A percentile compares a stretch with the other conserved stretches of the same genome.
Conservation (phyloP, 92 coral and sea anemone species). For the Scolanthus callimorphus region DNA sequence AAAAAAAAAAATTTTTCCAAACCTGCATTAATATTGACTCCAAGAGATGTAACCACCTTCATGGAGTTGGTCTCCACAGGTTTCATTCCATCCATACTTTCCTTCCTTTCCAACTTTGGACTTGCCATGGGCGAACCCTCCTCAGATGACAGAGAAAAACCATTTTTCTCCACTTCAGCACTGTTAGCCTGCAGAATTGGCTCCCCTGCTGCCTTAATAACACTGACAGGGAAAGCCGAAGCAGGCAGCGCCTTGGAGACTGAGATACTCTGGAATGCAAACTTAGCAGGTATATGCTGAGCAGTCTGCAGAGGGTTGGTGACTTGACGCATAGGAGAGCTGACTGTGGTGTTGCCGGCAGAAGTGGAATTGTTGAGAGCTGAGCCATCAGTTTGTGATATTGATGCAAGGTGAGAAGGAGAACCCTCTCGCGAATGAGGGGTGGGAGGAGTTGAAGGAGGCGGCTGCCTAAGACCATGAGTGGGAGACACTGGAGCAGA, state of each 20-base stretch:
- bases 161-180: conserved; percentile 70
- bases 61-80: conserved; percentile 31
- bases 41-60: neutral
- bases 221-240: conserved; percentile 81
- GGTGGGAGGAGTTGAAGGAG: conserved; percentile 64
- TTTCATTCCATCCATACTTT: conserved; percentile 19
- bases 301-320: conserved; percentile 30
- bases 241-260: conserved; percentile 34
- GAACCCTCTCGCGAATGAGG: conserved; percentile 61
- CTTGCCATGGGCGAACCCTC: conserved; percentile 68
- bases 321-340: conserved; percentile 38
- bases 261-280: conserved; percentile 31
- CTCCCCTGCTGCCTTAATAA: conserved; percentile 71
- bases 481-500: conserved; percentile 99
- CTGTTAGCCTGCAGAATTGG: conserved; percentile 37
- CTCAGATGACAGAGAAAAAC: conserved; percentile 83
- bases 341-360: conserved; percentile 23
- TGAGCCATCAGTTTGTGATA: conserved; percentile 10
- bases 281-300: conserved; percentile 27
- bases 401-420: conserved; percentile 29
- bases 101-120: conserved; percentile 38
- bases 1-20: too few relatives aligned
- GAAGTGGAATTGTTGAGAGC: conserved; percentile 40
- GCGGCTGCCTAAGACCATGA: conserved; percentile 92
- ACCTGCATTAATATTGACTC: conserved; percentile 32